These are phyloP conservation scores for Psittacula echo DNA, from an alignment of 2,797 vertebrate genomes.

Conservation along the genomic window DNA sequence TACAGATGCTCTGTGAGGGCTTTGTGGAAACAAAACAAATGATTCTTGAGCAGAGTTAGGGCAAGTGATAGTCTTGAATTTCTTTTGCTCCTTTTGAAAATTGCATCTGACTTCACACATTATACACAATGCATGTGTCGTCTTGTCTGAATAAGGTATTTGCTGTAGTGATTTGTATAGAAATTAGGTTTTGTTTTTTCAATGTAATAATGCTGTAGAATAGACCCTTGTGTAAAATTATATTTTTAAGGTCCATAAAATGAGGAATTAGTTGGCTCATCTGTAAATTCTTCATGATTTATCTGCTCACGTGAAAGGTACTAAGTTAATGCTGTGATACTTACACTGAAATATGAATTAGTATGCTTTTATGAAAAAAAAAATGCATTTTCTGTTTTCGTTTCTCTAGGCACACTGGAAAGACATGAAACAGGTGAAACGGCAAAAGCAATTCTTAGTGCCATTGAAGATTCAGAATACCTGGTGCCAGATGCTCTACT, in stretches of 20 bases:
- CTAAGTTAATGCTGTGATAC: neutral
- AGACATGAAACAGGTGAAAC: conserved; percentile 80
- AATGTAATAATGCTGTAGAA: neutral
- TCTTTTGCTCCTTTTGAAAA: neutral
- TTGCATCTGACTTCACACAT: neutral
- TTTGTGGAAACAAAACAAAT: conserved; percentile 9
- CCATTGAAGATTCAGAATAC: conserved; percentile 73
- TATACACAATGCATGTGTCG: neutral
- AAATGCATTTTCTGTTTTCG: neutral
- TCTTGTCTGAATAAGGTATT: neutral
- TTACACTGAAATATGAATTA: neutral
- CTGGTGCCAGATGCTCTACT: conserved; percentile 64
- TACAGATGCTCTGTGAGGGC: neutral
- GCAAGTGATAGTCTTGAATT: neutral
- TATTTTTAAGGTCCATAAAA: neutral
- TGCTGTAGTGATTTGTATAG: neutral
- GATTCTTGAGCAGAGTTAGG: neutral
- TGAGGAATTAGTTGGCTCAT: neutral
- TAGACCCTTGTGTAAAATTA: neutral
- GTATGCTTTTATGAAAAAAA: neutral
- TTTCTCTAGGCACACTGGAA: conserved; percentile 77
- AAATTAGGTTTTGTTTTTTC: neutral
- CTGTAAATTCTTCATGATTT: neutral
- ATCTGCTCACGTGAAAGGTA: neutral
- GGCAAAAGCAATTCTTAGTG: conserved; percentile 77